Evolutionary conservation across 2,113 vertebrate species (phyloP).

Genomic region (Talpa occidentalis): DNA sequence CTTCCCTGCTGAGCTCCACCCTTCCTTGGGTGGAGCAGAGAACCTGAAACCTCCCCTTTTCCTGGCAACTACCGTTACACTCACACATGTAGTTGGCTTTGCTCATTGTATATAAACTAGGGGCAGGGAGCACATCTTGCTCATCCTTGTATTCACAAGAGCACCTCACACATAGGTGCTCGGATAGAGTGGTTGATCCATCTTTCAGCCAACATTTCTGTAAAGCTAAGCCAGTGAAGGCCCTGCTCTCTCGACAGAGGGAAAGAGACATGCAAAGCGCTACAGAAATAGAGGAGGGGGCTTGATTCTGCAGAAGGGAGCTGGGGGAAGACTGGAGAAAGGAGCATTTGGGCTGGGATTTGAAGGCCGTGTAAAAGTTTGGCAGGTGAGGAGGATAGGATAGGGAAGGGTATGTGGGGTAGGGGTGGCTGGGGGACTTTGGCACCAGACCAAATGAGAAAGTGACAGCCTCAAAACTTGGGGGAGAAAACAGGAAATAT

Average conservation of each 20-base stretch:
- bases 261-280: not conserved
- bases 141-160: not conserved
- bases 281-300: not conserved
- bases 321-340: not conserved
- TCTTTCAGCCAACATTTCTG: not conserved
- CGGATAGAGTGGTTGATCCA: not conserved
- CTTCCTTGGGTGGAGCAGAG: too few species aligned
- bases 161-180: not conserved
- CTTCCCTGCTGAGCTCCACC: too few species aligned
- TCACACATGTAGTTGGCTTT: not conserved
- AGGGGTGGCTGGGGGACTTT: not conserved
- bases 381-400: not conserved
- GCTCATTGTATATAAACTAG: not conserved
- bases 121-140: not conserved
- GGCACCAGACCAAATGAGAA: not conserved
- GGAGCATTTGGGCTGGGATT: not conserved
- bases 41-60: too few species aligned
- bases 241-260: not conserved
- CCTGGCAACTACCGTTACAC: too few species aligned
- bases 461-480: not conserved
- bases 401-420: not conserved
- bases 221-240: not conserved
- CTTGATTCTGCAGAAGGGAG: not conserved
- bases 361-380: not conserved
- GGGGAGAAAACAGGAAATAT: not conserved